phyloP scores from a whole-genome alignment of 2,113 vertebrate genomes.

The Tachuris rubrigastra region DNA sequence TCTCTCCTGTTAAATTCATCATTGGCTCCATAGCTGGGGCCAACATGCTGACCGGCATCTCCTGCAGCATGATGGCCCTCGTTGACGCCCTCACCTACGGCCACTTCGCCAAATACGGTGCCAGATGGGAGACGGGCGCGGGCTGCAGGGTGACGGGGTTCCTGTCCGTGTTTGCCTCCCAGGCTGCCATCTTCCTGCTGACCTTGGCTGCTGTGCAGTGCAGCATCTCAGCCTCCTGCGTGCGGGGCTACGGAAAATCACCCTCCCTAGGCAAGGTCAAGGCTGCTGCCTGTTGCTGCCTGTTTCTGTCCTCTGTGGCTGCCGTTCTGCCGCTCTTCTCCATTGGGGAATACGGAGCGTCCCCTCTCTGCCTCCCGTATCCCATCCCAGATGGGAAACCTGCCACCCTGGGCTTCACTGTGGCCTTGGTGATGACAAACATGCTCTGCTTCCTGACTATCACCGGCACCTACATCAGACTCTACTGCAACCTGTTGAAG shows the following conservation, averaged over 20 bases:
- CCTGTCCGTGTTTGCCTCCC: slow-evolving; percentile 87
- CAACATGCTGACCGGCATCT: slow-evolving; percentile 86
- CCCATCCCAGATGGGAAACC: slow-evolving; percentile 80
- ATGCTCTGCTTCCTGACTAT: slow-evolving; percentile 88
- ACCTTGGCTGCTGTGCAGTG: slow-evolving; percentile 88
- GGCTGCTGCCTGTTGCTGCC: slow-evolving; percentile 80
- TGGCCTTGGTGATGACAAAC: slow-evolving; percentile 85
- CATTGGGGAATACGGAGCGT: slow-evolving; percentile 88
- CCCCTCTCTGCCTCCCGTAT: slow-evolving; percentile 90
- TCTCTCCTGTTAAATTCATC: slow-evolving; percentile 87
- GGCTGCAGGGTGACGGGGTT: slow-evolving; percentile 91
- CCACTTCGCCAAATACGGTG: slow-evolving; percentile 83
- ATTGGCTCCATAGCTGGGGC: slow-evolving; percentile 88
- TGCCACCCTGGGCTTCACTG: slow-evolving; percentile 75
- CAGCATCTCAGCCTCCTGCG: slow-evolving; percentile 82
- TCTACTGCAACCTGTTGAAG: slow-evolving; percentile 89
- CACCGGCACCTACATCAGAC: slow-evolving; percentile 87
- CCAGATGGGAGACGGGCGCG: slow-evolving; percentile 84
- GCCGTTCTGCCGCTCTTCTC: slow-evolving; percentile 84
- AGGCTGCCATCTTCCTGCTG: slow-evolving; percentile 88
- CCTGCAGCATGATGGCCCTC: slow-evolving; percentile 83
- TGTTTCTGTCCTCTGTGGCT: slow-evolving; percentile 79
- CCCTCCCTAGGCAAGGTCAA: slow-evolving; percentile 79
- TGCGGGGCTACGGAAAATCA: slow-evolving; percentile 79
- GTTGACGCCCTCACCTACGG: slow-evolving; percentile 87